Base-by-base conservation (phyloP, 2,888 invertebrate genomes). In the Chymomyza caudatula region DNA sequence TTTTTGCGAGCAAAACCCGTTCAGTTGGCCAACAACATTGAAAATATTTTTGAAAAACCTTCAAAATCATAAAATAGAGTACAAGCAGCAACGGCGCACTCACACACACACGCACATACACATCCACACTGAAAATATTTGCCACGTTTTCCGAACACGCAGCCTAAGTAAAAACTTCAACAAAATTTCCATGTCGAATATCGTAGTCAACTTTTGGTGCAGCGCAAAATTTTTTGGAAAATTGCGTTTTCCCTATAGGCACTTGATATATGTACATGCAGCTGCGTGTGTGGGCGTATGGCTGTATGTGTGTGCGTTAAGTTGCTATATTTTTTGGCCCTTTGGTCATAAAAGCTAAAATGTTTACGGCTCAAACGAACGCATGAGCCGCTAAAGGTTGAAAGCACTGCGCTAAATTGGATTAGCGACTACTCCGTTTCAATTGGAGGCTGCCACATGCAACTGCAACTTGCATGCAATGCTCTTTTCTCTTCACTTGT, bases 291-390 rank as follows among this genome's bases (percentile, higher is more conserved):
- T 0, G n/a, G 1, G 17, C 4, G 25, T 44, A 52, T 59, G 49
- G 49, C 23, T 19, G 42, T 15, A 3, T 49, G 42, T 60, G 55
- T 65, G 51, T 64, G 51, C 55, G 13, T 60, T 51, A 51, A 20
- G 51, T 20, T 60, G 61, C 55, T 64, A 67, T 73, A 73, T 71
- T 75, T 80, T 15, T 60, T 51, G 64, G 47, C 57, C 67, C 75
- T 71, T 71, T 69, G 68, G 69, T 65, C 57, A 69, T 79, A 71
- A 70, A 70, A 75, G 83, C 83, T 67, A 71, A 85, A 83, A 77
- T 75, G 83, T 77, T 85, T 75, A 77, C 71, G 83, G 83, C 80
- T 73, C 75, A 68, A 85, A 84, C 68, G 71, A 69, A 71, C 61
- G 82, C 75, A 63, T 67, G 51, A 20, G 19, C 19, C 17, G 29